Percentiles rank a stretch among this genome's conserved stretches.
Evolutionary conservation across 2,113 vertebrate species (phyloP).

Genomic region (Nothoprocta perdicaria): DNA sequence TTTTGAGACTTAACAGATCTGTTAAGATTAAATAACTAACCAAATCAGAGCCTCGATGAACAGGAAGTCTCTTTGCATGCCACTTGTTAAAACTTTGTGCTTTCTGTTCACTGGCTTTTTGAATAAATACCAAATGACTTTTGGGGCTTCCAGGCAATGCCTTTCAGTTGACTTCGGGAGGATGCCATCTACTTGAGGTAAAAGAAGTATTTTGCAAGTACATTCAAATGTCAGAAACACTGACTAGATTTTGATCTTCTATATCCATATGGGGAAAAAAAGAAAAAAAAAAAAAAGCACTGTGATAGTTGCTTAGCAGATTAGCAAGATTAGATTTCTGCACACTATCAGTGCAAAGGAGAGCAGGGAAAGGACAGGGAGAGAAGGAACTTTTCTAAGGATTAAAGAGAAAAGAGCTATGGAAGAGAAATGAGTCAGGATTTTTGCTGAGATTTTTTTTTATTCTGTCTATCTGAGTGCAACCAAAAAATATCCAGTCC

Average conservation of each 20-base stretch:
- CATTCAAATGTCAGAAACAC: neutral
- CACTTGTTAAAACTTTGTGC: neutral
- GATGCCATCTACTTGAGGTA: neutral
- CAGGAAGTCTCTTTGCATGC: neutral
- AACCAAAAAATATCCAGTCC: neutral
- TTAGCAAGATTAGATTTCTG: neutral
- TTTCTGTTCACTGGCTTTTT: neutral
- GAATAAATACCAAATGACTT: neutral
- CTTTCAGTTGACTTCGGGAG: neutral
- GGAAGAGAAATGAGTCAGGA: neutral
- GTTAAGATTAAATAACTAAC: neutral
- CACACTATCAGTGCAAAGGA: neutral
- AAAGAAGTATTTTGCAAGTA: neutral
- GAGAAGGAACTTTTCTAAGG: neutral
- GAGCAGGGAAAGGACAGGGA: neutral
- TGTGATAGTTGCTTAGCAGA: neutral
- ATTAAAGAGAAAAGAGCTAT: neutral
- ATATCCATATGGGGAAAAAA: neutral
- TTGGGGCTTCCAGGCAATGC: neutral
- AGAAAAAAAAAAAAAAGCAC: no score
- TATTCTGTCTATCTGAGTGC: neutral
- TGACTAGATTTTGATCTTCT: neutral
- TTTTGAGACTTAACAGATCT: neutral
- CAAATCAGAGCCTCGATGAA: neutral
- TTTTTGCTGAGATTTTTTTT: neutral